Evolutionary conservation across 2,888 invertebrate species (phyloP).

Genomic region (Doris montereyensis): DNA sequence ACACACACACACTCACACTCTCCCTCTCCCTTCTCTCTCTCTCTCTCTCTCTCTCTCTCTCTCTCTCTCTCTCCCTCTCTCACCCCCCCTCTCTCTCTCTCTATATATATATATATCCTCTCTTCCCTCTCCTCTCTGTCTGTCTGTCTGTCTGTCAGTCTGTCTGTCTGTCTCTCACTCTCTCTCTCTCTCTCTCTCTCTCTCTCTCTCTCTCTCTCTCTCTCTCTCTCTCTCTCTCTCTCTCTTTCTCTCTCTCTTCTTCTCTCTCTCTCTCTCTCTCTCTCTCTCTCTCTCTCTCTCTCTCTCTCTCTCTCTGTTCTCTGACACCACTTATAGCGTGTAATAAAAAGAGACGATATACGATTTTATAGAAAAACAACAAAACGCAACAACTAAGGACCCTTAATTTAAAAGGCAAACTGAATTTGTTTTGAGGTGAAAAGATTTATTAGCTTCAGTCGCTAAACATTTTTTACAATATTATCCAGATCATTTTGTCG

Average conservation of each 20-base stretch:
- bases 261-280: conserved; percentile 8
- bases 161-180: background rate
- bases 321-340: no score
- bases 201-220: background rate
- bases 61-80: background rate
- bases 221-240: conserved; percentile 1
- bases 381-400: no score
- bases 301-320: background rate
- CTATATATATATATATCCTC: background rate
- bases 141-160: background rate
- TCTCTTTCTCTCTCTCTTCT: background rate
- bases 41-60: background rate
- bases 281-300: conserved; percentile 1
- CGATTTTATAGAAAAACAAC: no score
- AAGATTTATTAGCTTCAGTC: no score
- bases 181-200: background rate
- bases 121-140: background rate
- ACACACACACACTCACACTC: no score
- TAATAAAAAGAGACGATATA: no score
- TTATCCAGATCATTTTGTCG: no score
- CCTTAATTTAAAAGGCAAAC: no score
- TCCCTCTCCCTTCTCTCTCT: background rate
- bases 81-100: no score
- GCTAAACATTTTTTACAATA: no score
- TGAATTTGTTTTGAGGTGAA: no score